Percentiles rank a stretch among this genome's conserved stretches.
phyloP scores from a whole-genome alignment of 2,888 invertebrate species.

The Dicycla oo region DNA sequence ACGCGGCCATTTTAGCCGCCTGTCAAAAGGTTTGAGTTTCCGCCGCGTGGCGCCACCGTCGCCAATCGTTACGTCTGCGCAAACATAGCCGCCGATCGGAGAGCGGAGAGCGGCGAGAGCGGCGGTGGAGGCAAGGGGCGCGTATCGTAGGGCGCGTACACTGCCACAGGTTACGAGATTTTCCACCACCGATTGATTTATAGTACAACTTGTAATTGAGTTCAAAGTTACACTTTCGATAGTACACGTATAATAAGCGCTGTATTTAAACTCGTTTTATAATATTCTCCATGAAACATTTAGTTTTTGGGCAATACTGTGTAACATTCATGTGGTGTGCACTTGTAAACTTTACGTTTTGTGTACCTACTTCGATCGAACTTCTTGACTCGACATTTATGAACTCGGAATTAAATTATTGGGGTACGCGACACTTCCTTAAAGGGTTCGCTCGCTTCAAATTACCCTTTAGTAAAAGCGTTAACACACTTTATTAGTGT shows the following conservation, averaged over 20 bases:
- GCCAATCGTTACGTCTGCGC: slow-evolving; percentile 86
- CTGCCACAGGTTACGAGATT: slow-evolving; percentile 74
- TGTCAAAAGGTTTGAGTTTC: slow-evolving; percentile 83
- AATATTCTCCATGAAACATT: neutral
- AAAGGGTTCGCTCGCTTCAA: slow-evolving; percentile 46
- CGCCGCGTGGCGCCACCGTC: slow-evolving; percentile 81
- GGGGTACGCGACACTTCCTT: slow-evolving; percentile 47
- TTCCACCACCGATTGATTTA: slow-evolving; percentile 84
- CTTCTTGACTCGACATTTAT: slow-evolving; percentile 58
- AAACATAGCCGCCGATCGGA: slow-evolving; percentile 74
- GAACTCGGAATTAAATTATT: slow-evolving; percentile 57
- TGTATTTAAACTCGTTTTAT: slow-evolving; percentile 6
- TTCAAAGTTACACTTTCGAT: slow-evolving; percentile 82
- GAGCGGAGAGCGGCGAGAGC: slow-evolving; percentile 44
- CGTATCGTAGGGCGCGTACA: slow-evolving; percentile 59
- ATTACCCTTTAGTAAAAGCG: slow-evolving; percentile 43
- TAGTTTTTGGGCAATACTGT: neutral
- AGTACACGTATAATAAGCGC: slow-evolving; percentile 60
- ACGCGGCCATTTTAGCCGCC: slow-evolving; percentile 88
- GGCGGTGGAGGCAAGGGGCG: slow-evolving; percentile 63
- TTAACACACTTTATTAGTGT: slow-evolving; percentile 47
- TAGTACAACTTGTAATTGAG: slow-evolving; percentile 86
- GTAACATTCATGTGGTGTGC: slow-evolving; percentile 13
- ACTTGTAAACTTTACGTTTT: slow-evolving; percentile 42
- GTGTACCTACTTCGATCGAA: slow-evolving; percentile 51